Base-by-base conservation (phyloP, 2,888 invertebrate genomes). In the Cyaniris semiargus region DNA sequence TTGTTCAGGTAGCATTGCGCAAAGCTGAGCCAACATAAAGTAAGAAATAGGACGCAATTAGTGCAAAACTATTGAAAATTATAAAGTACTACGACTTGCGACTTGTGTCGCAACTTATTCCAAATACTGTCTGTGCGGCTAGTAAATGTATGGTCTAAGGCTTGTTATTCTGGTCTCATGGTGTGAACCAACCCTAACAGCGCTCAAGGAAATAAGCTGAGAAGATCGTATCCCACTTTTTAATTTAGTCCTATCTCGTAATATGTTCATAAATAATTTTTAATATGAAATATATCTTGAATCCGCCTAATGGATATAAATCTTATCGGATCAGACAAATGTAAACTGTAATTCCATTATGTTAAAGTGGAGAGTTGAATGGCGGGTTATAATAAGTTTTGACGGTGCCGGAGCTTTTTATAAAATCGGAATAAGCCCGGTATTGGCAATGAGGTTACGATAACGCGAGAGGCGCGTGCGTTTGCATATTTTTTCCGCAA, bases 401-500 rank as follows among this genome's bases (percentile, higher is more conserved):
- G 74, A 48, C 74, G 74, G 23, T 48, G n/a, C 74, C 48, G 44
- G 80, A 66, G 83, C 81, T 81, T 81, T 79, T 78, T 80, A 77
- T 76, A 79, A 81, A 82, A 85, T 84, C 84, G 76, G 78, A 82
- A 81, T 83, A 83, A 81, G 83, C 83, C 85, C 81, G 81, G 81
- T 84, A 86, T 86, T 85, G 84, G 81, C 87, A 86, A 87, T 87
- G 85, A 85, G 83, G 84, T 85, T 83, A 81, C 83, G 87, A 87
- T 88, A 87, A 87, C 82, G 84, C 84, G 83, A 81, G 70, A 78
- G 80, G 85, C 82, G 85, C 89, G 89, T 89, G 89, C 83, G 86
- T 82, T 86, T 86, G 89, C 87, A 90, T 89, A 89, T 86, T 87
- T 89, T 87, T 84, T 84, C 82, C 78, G 79, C 82, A 81, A 85